Evolutionary conservation across 2,888 invertebrate species (phyloP).

Genomic region (Apamea monoglypha): DNA sequence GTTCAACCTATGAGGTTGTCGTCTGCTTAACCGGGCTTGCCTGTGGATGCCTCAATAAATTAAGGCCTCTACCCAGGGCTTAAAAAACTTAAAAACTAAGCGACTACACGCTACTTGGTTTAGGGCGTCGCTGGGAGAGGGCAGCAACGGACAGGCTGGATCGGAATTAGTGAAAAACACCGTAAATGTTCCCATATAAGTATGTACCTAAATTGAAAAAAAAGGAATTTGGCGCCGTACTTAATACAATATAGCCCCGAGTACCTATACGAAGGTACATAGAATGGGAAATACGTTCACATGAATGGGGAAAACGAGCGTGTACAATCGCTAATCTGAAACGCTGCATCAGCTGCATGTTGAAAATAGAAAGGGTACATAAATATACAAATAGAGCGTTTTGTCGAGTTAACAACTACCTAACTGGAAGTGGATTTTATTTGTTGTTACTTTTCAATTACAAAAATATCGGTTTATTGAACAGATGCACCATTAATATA

Average conservation of each 20-base stretch:
- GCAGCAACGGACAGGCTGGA: too few relatives aligned
- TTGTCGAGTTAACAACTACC: not conserved
- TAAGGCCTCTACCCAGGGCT: too few relatives aligned
- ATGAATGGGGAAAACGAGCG: conserved; percentile 11
- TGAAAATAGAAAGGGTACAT: not conserved
- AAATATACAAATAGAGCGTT: not conserved
- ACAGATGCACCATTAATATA: too few relatives aligned
- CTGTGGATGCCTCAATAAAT: too few relatives aligned
- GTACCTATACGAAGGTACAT: not conserved
- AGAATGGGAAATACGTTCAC: not conserved
- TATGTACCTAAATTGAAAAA: not conserved
- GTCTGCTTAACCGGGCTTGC: too few relatives aligned
- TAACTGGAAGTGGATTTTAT: not conserved
- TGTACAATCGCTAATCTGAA: conserved; percentile 12
- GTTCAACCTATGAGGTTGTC: too few relatives aligned
- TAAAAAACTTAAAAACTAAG: too few relatives aligned
- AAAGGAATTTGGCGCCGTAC: not conserved
- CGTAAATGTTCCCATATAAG: not conserved
- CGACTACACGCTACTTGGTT: too few relatives aligned
- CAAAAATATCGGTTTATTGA: too few relatives aligned
- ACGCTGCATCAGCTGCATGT: not conserved
- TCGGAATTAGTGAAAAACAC: too few relatives aligned
- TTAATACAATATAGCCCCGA: not conserved
- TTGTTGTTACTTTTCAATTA: too few relatives aligned
- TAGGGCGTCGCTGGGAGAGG: too few relatives aligned